A percentile compares a stretch with the other conserved stretches of the same genome.
Evolutionary conservation across 2,113 vertebrate species (phyloP).

Genomic region (Raja brachyura): DNA sequence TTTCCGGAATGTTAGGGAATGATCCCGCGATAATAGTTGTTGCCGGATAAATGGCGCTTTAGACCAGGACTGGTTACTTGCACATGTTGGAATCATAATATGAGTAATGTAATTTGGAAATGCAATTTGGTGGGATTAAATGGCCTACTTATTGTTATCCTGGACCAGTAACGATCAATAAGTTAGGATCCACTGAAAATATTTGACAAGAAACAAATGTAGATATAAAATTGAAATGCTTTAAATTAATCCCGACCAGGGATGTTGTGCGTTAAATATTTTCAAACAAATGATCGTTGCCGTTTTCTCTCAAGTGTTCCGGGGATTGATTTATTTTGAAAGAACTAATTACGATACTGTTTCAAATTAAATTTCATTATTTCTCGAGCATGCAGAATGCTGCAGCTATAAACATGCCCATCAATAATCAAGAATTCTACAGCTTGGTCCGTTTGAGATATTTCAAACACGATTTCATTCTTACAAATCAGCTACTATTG

Average conservation of each 20-base stretch:
- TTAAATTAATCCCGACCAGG: not conserved
- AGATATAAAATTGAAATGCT: constrained; percentile 7
- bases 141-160: not conserved
- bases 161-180: not conserved
- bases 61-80: not conserved
- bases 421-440: not conserved
- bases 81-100: not conserved
- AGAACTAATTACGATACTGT: not conserved
- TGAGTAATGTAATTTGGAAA: not conserved
- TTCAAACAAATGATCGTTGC: not conserved
- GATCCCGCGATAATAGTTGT: too few relatives aligned
- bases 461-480: not conserved
- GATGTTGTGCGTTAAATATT: not conserved
- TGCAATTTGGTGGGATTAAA: not conserved
- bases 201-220: not conserved
- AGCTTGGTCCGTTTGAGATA: not conserved
- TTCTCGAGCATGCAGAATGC: not conserved
- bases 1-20: too few relatives aligned
- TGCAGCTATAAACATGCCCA: not conserved
- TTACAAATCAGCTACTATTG: too few relatives aligned
- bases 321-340: constrained; percentile 1
- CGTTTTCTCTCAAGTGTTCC: not conserved
- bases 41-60: too few relatives aligned
- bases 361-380: constrained; percentile 6
- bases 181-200: not conserved